Evolutionary conservation across 2,888 invertebrate species (phyloP), one percentile per base, ranked within the genome.

Genomic region (Agrotis clavis): DNA sequence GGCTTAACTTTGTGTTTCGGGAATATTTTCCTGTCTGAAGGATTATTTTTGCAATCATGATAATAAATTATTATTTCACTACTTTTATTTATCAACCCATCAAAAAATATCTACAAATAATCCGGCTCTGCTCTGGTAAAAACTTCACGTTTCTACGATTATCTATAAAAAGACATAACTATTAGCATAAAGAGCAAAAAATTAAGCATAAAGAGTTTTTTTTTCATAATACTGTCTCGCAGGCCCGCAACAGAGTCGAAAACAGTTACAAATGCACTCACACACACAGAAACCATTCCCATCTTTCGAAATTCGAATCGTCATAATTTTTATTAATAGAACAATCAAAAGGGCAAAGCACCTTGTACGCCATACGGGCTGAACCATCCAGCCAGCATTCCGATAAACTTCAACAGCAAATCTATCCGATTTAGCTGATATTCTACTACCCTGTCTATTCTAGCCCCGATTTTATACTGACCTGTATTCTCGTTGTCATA

Each of bases 271-370:
- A 45, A 51, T 30, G 4, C 57, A 21, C 19, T 60, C 69, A 50
- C 14, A 18, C 11, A 54, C 1, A 25, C 2, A 41, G 13, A 60
- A 21, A 47, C 4, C 25, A 59, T 4, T 47, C 47, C 47, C n/a
- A 60, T 16, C 25, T 21, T 21, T 50, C 6, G 30, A 62, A 21
- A 48, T 71, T 64, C 18, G 64, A 72, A 56, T 77, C 50, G 25
- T 67, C 19, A 67, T 47, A 48, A 13, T 56, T 73, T 74, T 79
- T 67, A 79, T 74, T 79, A 79, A 61, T 60, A 45, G 47, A 61
- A 50, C 59, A 35, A 61, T 69, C 13, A 19, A 66, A 48, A 53
- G 45, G 50, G 62, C 41, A 41, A 41, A 14, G 19, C 47, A 56
- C 50, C 25, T 35, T 57, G 48, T 25, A 53, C 59, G 25, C 45